phyloP scores from a whole-genome alignment of 64 coral and sea anemone species.

The Montipora efflorescens region DNA sequence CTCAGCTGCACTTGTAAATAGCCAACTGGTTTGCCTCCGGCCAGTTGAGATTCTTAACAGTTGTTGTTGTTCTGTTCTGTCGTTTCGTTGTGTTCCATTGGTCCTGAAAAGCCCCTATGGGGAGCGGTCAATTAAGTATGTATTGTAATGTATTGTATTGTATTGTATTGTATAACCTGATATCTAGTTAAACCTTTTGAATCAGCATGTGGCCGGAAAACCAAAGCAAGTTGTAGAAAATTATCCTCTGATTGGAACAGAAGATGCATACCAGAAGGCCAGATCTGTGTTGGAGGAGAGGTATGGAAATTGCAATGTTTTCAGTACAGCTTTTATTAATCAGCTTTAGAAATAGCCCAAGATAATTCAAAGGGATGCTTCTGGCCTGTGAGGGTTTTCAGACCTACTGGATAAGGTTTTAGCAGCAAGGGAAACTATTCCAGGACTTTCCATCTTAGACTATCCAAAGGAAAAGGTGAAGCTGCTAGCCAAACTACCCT shows the following conservation, averaged over 20 bases:
- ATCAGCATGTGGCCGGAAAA: conserved; percentile 67
- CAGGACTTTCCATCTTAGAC: no score
- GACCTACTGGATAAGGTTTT: no score
- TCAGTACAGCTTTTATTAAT: conserved; percentile 48
- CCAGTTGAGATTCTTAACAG: no score
- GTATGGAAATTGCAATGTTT: conserved; percentile 36
- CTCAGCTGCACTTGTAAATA: no score
- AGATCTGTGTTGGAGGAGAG: conserved; percentile 15
- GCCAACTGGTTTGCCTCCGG: no score
- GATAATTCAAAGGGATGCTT: conserved; percentile 36
- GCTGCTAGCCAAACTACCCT: conserved; percentile 70
- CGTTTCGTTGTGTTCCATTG: no score
- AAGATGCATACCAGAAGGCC: conserved; percentile 18
- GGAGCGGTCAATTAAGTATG: no score
- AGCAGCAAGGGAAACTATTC: no score
- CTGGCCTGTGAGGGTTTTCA: no score
- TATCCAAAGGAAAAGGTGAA: conserved; percentile 55
- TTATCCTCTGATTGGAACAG: neutral
- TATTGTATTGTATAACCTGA: neutral
- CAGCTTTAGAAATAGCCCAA: conserved; percentile 72
- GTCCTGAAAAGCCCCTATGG: no score
- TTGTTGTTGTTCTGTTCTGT: no score
- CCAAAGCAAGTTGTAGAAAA: conserved; percentile 66
- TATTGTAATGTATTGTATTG: no score
- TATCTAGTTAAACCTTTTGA: conserved; percentile 68